Conservation (phyloP, 2,888 invertebrate genomes). For the Eugnorisma glareosa region DNA sequence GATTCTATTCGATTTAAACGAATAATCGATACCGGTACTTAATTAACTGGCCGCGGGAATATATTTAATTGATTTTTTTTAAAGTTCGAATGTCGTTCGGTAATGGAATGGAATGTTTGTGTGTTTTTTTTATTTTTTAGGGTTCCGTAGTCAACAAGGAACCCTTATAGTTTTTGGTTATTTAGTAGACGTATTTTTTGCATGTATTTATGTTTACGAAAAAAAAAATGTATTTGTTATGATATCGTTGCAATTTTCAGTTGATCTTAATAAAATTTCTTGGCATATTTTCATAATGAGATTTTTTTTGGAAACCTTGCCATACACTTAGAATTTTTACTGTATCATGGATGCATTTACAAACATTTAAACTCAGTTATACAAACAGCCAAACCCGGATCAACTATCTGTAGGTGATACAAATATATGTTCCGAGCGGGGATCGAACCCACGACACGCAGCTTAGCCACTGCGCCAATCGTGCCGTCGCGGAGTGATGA, state of each 20-base stretch:
- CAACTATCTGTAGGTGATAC: not conserved
- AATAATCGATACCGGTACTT: conserved; percentile 62
- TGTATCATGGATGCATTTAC: not conserved
- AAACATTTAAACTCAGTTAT: not conserved
- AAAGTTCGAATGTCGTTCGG: conserved; percentile 18
- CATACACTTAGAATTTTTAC: not conserved
- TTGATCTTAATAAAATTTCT: not conserved
- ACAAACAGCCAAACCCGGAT: not conserved
- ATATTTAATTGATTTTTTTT: conserved; percentile 55
- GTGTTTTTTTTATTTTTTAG: conserved; percentile 18
- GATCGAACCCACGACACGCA: not conserved
- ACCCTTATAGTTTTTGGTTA: not conserved
- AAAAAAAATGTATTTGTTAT: not conserved
- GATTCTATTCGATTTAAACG: conserved; percentile 46
- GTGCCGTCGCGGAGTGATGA: not conserved
- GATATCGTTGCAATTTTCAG: not conserved
- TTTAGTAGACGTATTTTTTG: not conserved
- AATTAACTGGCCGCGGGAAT: conserved; percentile 67
- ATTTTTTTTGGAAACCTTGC: too few relatives aligned
- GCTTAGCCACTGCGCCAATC: not conserved
- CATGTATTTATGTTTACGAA: not conserved
- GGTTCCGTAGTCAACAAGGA: too few relatives aligned
- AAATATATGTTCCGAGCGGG: not conserved
- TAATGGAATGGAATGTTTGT: conserved; percentile 22
- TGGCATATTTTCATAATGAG: not conserved